Percentiles rank a stretch among this genome's conserved stretches.
phyloP scores from a whole-genome alignment of 2,888 invertebrate species.

The Helobdella robusta region DNA sequence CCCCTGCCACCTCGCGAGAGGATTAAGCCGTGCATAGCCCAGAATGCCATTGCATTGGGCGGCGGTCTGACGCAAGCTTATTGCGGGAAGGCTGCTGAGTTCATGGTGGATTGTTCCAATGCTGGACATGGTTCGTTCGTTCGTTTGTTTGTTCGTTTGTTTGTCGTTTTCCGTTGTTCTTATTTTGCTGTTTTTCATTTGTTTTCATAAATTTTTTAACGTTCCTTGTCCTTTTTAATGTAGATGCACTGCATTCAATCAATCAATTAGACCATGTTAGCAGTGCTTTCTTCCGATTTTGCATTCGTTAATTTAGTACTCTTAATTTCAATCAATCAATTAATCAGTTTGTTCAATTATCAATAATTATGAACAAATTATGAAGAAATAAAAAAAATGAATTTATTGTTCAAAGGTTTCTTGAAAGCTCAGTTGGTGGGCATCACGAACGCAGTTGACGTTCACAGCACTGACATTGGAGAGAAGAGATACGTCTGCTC shows the following conservation, averaged over 20 bases:
- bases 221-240: not conserved
- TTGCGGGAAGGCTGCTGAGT: not conserved
- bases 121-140: not conserved
- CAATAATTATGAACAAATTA: no score
- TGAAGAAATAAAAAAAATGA: no score
- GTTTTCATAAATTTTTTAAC: not conserved
- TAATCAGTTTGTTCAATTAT: no score
- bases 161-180: not conserved
- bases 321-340: no score
- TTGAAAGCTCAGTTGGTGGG: conserved; percentile 57
- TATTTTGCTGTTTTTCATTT: not conserved
- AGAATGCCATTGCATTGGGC: not conserved
- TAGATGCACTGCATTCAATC: not conserved
- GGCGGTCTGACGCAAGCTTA: conserved; percentile 5
- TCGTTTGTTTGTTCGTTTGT: not conserved
- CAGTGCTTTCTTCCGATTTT: no score
- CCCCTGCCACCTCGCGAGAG: no score
- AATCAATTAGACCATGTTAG: no score
- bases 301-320: no score
- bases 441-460: conserved; percentile 68
- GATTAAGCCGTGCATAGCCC: no score
- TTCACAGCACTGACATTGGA: conserved; percentile 68
- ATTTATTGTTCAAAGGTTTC: no score
- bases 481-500: conserved; percentile 81
- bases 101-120: conserved; percentile 1